Evolutionary conservation across 2,797 vertebrate genomes (phyloP).

Genomic region (Gymnoscopelus microlampas): DNA sequence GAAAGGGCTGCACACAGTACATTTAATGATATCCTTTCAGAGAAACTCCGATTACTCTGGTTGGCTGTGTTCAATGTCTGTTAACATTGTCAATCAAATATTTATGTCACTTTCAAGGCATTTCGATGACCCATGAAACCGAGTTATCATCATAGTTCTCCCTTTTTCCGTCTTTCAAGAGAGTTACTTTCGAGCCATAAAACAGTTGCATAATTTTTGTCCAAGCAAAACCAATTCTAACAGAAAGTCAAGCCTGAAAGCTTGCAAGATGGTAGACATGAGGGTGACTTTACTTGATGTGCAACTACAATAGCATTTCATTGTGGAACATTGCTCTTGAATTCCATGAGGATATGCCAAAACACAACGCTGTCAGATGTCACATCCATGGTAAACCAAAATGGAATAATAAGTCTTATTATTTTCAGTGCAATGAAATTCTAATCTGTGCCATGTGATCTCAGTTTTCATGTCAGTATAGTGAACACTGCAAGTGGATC

Average conservation of each 20-base stretch:
- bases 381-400: constrained; percentile 2
- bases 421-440: constrained; percentile 57
- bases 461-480: constrained; percentile 39
- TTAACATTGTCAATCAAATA: constrained; percentile 32
- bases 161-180: constrained; percentile 6
- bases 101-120: constrained; percentile 8
- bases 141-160: constrained; percentile 4
- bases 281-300: neutral
- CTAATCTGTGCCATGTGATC: constrained; percentile 53
- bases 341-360: constrained; percentile 16
- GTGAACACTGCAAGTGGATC: constrained; percentile 52
- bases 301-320: neutral
- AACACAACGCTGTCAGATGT: constrained; percentile 18
- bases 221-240: too few species aligned
- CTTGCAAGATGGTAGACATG: constrained; percentile 1
- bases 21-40: constrained; percentile 1
- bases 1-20: constrained; percentile 13
- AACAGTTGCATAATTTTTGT: neutral
- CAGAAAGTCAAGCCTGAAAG: neutral
- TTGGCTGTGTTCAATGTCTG: constrained; percentile 53
- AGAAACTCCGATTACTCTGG: constrained; percentile 25
- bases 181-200: neutral
- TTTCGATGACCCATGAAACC: constrained; percentile 6
- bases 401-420: constrained; percentile 9
- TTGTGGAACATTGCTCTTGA: constrained; percentile 14